Evolutionary conservation across 2,888 invertebrate genomes (phyloP).

Genomic region (Ametastegia equiseti): DNA sequence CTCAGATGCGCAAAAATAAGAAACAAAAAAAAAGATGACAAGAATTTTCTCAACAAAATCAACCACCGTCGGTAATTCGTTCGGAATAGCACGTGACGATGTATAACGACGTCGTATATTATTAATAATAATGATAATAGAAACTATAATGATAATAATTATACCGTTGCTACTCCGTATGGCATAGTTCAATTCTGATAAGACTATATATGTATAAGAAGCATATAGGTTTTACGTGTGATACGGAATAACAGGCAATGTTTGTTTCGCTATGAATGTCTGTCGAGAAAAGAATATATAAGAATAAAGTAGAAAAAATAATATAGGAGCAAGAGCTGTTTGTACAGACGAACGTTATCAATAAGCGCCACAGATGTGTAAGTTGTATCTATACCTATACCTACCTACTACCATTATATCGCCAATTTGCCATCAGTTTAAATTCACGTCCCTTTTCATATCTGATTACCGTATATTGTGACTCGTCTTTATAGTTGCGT

Average conservation of each 20-base stretch:
- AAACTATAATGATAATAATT: background rate
- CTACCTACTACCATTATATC: no score
- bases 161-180: no score
- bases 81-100: slow-evolving; percentile 2
- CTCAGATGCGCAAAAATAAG: background rate
- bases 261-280: background rate
- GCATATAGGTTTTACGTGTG: background rate
- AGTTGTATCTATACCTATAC: no score
- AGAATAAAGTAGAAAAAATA: background rate
- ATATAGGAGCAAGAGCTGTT: background rate
- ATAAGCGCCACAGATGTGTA: slow-evolving; percentile 24
- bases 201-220: background rate
- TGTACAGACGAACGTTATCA: slow-evolving; percentile 3
- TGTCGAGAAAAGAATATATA: background rate
- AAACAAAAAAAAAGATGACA: background rate
- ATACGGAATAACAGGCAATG: background rate
- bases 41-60: background rate
- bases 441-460: background rate
- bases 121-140: background rate
- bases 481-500: background rate
- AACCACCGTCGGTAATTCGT: background rate
- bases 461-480: background rate
- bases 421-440: background rate
- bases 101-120: background rate
- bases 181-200: background rate